Percentiles rank a stretch among this genome's conserved stretches.
Conservation (phyloP, 2,797 vertebrate species). For the Karalla daura region DNA sequence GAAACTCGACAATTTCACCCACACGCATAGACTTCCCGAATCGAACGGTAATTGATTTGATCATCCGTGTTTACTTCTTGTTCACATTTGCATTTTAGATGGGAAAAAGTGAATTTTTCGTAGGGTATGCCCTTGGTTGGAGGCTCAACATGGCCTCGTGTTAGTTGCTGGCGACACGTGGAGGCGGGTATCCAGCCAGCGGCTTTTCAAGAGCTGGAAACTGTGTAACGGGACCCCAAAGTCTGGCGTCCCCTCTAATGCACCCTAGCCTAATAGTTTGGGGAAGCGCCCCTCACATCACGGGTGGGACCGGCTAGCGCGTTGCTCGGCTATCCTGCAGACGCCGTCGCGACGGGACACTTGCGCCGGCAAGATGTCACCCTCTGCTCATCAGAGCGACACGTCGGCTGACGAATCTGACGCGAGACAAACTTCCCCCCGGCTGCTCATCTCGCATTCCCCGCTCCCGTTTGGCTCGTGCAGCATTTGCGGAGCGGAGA, state of each 20-base stretch:
- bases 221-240: neutral
- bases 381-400: conserved; percentile 62
- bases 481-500: conserved; percentile 49
- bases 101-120: neutral
- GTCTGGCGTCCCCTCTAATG: conserved; percentile 1
- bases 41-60: neutral
- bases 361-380: conserved; percentile 45
- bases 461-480: conserved; percentile 54
- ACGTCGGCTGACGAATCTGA: conserved; percentile 60
- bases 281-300: conserved; percentile 35
- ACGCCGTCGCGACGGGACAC: conserved; percentile 51
- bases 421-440: conserved; percentile 68
- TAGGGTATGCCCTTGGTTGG: neutral
- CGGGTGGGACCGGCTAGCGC: conserved; percentile 24
- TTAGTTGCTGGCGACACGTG: neutral
- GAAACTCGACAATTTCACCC: no score
- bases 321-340: conserved; percentile 45
- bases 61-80: neutral
- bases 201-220: conserved; percentile 9
- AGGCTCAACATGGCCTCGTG: neutral
- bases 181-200: conserved; percentile 13
- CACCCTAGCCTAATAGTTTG: conserved; percentile 20
- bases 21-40: neutral
- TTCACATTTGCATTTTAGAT: neutral
- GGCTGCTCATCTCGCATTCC: conserved; percentile 56